Evolutionary conservation across 2,113 vertebrate species (phyloP), one percentile per base, ranked within the genome.

Genomic region (Herpetotheres cachinnans): DNA sequence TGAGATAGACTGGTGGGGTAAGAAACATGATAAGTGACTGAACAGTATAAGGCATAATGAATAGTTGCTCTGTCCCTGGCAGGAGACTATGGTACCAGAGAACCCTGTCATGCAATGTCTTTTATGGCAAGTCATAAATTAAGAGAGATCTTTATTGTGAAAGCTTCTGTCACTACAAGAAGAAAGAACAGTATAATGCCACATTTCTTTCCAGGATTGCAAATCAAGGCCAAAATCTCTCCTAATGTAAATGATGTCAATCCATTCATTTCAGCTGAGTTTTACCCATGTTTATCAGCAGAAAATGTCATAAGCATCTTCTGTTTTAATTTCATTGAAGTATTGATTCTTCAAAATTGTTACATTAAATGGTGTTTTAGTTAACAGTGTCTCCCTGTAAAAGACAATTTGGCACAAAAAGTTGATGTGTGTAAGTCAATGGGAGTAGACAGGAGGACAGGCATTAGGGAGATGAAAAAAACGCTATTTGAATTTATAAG

Each of bases 91-190:
- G 9, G 49, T 22, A 55, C 46, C 84, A 76, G 78, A 93, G 58
- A 87, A 80, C 32, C 70, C 84, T 94, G 89, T 95, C 93, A 95
- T 34, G 38, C n/a, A 50, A 77, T 85, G 49, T 87, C 67, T 91
- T 94, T 91, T 82, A 94, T 70, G 81, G 86, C 50, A 87, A 94
- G 32, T 40, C 73, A 88, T 96, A 97, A 91, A 95, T 97, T 94
- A 97, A 95, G 72, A 82, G 11, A 66, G 69, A 91, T 82, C 66
- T 94, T 95, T 95, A 94, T 91, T 93, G 34, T 91, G 91, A 95
- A 93, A 87, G 10, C 49, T 90, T 82, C 73, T 93, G 81, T 89
- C 95, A 82, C 56, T 82, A 85, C 81, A 90, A 94, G 58, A 50
- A 91, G 49, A 44, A 89, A 79, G 77, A 92, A 74, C 18, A 86